Conservation (phyloP, 2,113 vertebrate species). For the Heteronetta atricapilla region DNA sequence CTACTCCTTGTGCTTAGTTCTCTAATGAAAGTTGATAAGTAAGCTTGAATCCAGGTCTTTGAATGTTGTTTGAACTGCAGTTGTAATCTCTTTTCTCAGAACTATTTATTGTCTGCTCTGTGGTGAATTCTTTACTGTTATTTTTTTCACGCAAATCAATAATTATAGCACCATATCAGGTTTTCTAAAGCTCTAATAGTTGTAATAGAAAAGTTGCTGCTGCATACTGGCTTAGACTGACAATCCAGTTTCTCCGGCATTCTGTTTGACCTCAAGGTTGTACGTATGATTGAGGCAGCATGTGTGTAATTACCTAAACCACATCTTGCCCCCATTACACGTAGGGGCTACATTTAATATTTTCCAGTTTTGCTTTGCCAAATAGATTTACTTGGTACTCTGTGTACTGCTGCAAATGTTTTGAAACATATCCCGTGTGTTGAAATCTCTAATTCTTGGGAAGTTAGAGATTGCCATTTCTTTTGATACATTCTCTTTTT, state of each 20-base stretch:
- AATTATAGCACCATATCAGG: not conserved
- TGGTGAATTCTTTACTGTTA: conserved; percentile 10
- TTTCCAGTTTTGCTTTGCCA: not conserved
- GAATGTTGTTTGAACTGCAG: not conserved
- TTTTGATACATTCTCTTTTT: not conserved
- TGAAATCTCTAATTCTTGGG: not conserved
- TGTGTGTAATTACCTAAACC: not conserved
- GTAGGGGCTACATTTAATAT: not conserved
- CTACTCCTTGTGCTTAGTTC: not conserved
- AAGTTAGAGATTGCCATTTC: not conserved
- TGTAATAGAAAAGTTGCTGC: not conserved
- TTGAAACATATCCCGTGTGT: not conserved
- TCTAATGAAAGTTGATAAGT: not conserved
- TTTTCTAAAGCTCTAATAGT: not conserved
- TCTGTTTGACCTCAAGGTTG: not conserved
- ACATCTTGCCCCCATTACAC: not conserved
- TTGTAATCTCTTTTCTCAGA: conserved; percentile 3
- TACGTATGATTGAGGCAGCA: not conserved
- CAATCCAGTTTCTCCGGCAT: not conserved
- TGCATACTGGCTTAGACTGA: not conserved
- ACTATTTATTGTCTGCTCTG: not conserved
- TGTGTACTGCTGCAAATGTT: not conserved
- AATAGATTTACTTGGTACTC: not conserved
- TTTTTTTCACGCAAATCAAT: not conserved
- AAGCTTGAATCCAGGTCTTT: not conserved